Evolutionary conservation across 1,140 invertebrate genomes (phyloP).

Genomic region (Drosophila novamexicana): DNA sequence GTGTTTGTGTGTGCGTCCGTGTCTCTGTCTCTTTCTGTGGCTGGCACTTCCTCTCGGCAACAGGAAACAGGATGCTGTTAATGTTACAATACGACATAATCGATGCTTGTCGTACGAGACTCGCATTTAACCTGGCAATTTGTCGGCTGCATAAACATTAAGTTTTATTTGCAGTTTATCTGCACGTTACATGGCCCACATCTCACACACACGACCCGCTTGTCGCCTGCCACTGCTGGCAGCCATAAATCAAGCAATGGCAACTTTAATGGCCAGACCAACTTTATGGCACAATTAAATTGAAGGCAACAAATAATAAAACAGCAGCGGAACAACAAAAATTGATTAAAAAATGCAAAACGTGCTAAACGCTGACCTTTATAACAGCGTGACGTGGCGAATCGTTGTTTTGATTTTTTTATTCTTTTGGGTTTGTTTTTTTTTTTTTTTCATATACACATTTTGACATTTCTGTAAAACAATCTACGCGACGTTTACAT

Average conservation of each 20-base stretch:
- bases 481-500: conserved; percentile 69
- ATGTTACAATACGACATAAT: conserved; percentile 81
- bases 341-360: conserved; percentile 49
- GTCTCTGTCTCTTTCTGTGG: conserved; percentile 11
- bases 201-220: not conserved
- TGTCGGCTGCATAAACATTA: conserved; percentile 76
- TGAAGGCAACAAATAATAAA: conserved; percentile 9
- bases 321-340: conserved; percentile 15
- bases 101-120: conserved; percentile 79
- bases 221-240: not conserved
- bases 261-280: conserved; percentile 31
- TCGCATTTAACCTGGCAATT: conserved; percentile 80
- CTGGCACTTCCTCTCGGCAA: conserved; percentile 64
- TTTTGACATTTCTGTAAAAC: conserved; percentile 36
- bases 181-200: conserved; percentile 18
- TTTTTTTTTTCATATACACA: conserved; percentile 31
- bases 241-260: conserved; percentile 57
- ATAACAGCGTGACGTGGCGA: conserved; percentile 29
- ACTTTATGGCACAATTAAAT: conserved; percentile 39
- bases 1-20: conserved; percentile 6
- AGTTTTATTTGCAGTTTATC: conserved; percentile 78
- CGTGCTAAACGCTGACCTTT: conserved; percentile 56
- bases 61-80: conserved; percentile 80
- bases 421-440: conserved; percentile 26
- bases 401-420: conserved; percentile 40